Base-by-base conservation (phyloP, 2,888 invertebrate genomes). In the Athripsodes cinereus region DNA sequence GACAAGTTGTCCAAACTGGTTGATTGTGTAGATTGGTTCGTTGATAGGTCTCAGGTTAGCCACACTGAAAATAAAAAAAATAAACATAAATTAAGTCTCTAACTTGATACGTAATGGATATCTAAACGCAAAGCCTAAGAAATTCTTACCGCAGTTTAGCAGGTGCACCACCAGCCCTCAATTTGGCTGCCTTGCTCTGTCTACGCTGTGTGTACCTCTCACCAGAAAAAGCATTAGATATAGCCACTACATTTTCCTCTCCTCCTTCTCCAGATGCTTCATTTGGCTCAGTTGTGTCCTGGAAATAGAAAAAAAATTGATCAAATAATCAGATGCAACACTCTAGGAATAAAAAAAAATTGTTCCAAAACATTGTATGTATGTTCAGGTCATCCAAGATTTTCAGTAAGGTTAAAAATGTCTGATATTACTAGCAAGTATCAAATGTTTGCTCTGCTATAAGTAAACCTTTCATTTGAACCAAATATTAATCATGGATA, bases 1-100 rank as follows among this genome's bases (percentile, higher is more conserved):
- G 56, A 63, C 60, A 10, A 63, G 61, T 48, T 62, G 63, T 47
- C 63, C 63, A 49, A 60, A 63, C 49, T 63, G 61, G 46, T 63
- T 60, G 51, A 60, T 62, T 0, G 59, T 63, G 58, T 54, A 63
- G 22, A 63, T 53, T 31, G 63, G 63, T 20, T 59, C 57, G n/a
- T 54, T 61, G 40, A 63, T 35, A 35, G 58, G 60, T 34, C 60
- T 52, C 16, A 61, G 40, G 26, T 52, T 58, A 13, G 53, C 40
- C 5, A 35, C 20, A 26, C 58, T 61, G 57, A 35, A 52, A 60
- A 8, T 22, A 34, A 53, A 44, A 46, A 53, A 44, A 16, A 40
- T 1, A 21, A 6, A 26, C 5, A 26, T 26, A 26, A 3, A 26
- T 26, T 26, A 26, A 26, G 26, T 3, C 5, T n/a, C n/a, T n/a